Base-by-base conservation (phyloP, 2,113 vertebrate species). In the Antechinus flavipes region DNA sequence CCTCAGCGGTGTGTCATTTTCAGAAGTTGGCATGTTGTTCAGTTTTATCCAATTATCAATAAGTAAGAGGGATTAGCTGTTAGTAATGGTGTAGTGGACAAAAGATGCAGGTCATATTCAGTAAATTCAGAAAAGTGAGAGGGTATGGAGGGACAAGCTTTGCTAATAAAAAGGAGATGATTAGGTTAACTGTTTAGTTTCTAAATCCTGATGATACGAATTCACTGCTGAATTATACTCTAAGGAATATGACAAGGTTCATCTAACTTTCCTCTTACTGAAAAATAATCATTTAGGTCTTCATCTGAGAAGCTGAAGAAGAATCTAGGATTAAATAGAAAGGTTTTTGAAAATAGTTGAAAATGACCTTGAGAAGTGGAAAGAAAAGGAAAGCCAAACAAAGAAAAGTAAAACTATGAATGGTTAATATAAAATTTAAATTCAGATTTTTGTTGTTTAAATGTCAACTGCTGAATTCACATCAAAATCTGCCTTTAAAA, bases 41-140 rank as follows among this genome's bases (percentile, higher is more conserved):
- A 98, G 98, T 98, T 99, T 98, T 98, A 98, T 99, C 98, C 99
- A 99, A 98, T 99, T 99, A 99, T 98, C 98, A 98, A 98, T 98
- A 98, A 98, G 98, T 98, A 98, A 98, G 98, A 98, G 98, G 98
- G 98, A 99, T 99, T 99, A 99, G 98, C 98, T 96, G 97, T 96
- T 97, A 96, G 98, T 98, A 99, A 99, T 98, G 97, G 98, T 68
- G 97, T 94, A 84, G 94, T 94, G 97, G 97, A 99, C 98, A 98
- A 99, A 99, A 97, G 98, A 92, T 98, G 96, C 97, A 94, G 98
- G 98, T 99, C 98, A 98, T 98, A 98, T 98, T 98, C 98, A 98
- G 97, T 94, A 98, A 98, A 99, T 99, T 98, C 98, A 98, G 98
- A 98, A 98, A 98, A 98, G 98, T 98, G 98, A 98, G 98, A 98